Percentiles rank a stretch among this genome's conserved stretches.
Evolutionary conservation across 2,113 vertebrate genomes (phyloP).

Genomic region (Pelecanus crispus): DNA sequence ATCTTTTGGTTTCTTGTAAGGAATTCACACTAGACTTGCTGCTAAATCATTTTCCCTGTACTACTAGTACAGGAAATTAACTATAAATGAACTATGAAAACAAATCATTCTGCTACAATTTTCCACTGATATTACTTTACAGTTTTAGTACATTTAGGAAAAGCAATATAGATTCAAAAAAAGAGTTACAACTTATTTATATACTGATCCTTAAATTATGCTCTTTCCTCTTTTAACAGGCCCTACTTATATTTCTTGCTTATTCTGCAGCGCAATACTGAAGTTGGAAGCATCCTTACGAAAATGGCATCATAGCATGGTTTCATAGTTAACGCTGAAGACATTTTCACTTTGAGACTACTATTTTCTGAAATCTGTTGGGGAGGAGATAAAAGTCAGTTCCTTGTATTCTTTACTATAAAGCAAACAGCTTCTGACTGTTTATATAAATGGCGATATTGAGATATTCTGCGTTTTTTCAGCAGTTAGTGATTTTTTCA

Average conservation of each 20-base stretch:
- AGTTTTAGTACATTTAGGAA: constrained; percentile 52
- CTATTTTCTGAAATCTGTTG: not conserved
- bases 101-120: constrained; percentile 66
- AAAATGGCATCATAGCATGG: not conserved
- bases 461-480: not conserved
- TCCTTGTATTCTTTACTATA: not conserved
- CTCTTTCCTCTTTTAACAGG: constrained; percentile 33
- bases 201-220: constrained; percentile 26
- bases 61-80: constrained; percentile 72
- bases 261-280: not conserved
- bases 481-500: not conserved
- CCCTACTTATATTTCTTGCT: not conserved
- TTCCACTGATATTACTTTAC: constrained; percentile 67
- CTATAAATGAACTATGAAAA: constrained; percentile 72
- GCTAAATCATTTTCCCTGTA: constrained; percentile 67
- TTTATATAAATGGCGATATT: not conserved
- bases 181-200: constrained; percentile 46
- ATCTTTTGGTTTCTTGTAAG: constrained; percentile 60
- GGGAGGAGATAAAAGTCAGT: not conserved
- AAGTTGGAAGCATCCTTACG: not conserved
- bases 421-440: not conserved
- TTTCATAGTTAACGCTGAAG: not conserved
- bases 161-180: constrained; percentile 50
- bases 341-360: not conserved
- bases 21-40: constrained; percentile 63